phyloP scores from a whole-genome alignment of 2,888 invertebrate genomes.

The Iselma pallidipennis region DNA sequence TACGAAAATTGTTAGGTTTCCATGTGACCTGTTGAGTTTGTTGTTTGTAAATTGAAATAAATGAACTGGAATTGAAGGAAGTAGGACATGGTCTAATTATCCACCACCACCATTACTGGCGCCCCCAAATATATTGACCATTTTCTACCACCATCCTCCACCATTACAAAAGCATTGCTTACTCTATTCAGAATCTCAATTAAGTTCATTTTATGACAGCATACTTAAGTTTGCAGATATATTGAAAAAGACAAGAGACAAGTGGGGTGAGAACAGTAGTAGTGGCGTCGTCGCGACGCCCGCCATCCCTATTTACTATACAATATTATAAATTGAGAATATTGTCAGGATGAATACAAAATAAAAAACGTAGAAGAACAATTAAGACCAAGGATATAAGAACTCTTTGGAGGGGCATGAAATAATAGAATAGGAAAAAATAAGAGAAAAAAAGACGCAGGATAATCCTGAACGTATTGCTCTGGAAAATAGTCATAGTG shows the following conservation, averaged over 20 bases:
- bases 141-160: neutral
- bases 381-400: too few species aligned
- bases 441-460: too few species aligned
- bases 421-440: too few species aligned
- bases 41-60: neutral
- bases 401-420: too few species aligned
- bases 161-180: neutral
- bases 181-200: neutral
- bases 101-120: too few species aligned
- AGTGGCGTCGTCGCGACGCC: constrained; percentile 3
- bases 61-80: neutral
- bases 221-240: neutral
- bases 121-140: too few species aligned
- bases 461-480: too few species aligned
- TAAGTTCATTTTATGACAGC: neutral
- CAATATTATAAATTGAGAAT: neutral
- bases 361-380: neutral
- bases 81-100: too few species aligned
- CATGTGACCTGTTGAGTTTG: neutral
- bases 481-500: too few species aligned
- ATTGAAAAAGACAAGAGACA: neutral
- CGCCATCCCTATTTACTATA: neutral
- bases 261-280: neutral
- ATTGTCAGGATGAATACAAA: neutral
- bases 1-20: too few species aligned